Percentiles rank a stretch among this genome's conserved stretches.
phyloP scores from a whole-genome alignment of 1,140 invertebrate species.

The Archegozetes longisetosus region DNA sequence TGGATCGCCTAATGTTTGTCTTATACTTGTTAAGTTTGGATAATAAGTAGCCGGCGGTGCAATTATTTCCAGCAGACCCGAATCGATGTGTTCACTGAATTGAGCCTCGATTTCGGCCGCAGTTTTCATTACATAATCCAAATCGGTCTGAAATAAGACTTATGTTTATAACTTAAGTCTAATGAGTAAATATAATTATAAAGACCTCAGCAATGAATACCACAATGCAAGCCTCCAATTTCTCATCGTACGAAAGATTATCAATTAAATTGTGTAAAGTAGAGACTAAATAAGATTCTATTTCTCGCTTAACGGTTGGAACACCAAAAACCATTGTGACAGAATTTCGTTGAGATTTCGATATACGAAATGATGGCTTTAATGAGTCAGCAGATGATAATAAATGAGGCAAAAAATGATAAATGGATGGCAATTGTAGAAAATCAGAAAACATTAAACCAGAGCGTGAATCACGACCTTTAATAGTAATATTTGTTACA shows the following conservation, averaged over 20 bases:
- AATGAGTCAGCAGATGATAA: conserved; percentile 47
- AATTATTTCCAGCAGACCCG: conserved; percentile 73
- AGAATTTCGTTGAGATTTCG: neutral
- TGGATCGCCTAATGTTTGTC: conserved; percentile 67
- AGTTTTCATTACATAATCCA: conserved; percentile 27
- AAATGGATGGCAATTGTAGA: conserved; percentile 48
- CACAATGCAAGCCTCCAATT: conserved; percentile 64
- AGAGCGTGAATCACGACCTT: neutral
- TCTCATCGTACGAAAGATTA: conserved; percentile 56
- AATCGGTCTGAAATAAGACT: conserved; percentile 26
- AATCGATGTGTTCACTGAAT: conserved; percentile 54
- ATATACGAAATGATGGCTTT: conserved; percentile 44
- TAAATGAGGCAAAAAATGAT: conserved; percentile 72
- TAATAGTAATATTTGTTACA: no score
- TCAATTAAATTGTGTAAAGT: conserved; percentile 73
- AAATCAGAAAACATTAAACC: neutral
- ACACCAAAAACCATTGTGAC: conserved; percentile 67
- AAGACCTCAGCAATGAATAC: conserved; percentile 70
- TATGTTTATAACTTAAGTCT: conserved; percentile 1
- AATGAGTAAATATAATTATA: conserved; percentile 2
- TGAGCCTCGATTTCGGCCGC: conserved; percentile 46
- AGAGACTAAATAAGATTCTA: conserved; percentile 69
- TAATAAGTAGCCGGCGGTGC: conserved; percentile 71
- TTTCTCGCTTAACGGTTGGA: conserved; percentile 73
- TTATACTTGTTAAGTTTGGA: conserved; percentile 54